phyloP scores from a whole-genome alignment of 2,888 invertebrate genomes.

The Nemurella pictetii region DNA sequence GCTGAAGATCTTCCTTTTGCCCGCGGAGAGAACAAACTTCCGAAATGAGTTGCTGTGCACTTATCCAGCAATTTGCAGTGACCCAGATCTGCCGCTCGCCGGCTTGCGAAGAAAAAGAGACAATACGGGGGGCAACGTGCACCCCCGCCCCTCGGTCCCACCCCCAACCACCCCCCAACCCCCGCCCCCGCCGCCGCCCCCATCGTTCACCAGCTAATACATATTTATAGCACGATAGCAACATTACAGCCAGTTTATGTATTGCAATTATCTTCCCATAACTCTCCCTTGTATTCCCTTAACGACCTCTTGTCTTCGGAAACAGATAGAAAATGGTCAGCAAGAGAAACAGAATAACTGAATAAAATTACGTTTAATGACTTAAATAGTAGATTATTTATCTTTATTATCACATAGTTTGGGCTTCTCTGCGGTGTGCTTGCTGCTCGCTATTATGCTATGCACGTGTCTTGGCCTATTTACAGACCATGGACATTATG shows the following conservation, averaged over 20 bases:
- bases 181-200: neutral
- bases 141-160: neutral
- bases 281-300: neutral
- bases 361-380: conserved; percentile 16
- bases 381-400: neutral
- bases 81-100: neutral
- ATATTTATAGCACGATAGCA: conserved; percentile 19
- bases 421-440: neutral
- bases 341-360: conserved; percentile 9
- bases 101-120: neutral
- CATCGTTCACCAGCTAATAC: conserved; percentile 12
- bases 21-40: neutral
- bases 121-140: neutral
- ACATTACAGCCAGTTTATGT: conserved; percentile 16
- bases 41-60: neutral
- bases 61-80: neutral
- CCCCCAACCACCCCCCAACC: neutral
- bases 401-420: neutral
- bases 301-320: conserved; percentile 16
- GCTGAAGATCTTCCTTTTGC: neutral
- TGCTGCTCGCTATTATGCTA: neutral
- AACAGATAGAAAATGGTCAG: conserved; percentile 14
- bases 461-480: too few species aligned
- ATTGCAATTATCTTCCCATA: conserved; percentile 1
- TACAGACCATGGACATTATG: neutral